Percentiles rank a stretch among this genome's conserved stretches.
Evolutionary conservation across 2,888 invertebrate genomes (phyloP).

Genomic region (Meliscaeva auricollis): DNA sequence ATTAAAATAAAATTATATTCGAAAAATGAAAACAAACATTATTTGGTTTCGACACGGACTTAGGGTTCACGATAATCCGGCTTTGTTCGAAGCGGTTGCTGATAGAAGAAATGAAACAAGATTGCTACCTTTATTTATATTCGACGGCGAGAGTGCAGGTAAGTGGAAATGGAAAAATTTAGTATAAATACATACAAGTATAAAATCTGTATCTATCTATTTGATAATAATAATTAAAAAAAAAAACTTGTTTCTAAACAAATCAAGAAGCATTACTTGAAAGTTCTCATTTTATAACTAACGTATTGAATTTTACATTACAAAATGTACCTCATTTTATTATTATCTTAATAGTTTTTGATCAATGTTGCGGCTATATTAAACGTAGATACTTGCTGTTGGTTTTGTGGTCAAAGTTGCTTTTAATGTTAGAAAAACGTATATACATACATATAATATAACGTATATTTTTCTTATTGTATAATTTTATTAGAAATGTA

Average conservation of each 20-base stretch:
- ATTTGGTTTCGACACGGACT: slow-evolving; percentile 90
- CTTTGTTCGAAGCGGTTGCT: slow-evolving; percentile 86
- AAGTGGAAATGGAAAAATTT: slow-evolving; percentile 69
- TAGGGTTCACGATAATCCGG: slow-evolving; percentile 89
- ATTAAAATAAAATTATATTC: not conserved
- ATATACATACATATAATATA: no score
- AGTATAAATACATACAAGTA: not conserved
- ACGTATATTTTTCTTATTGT: no score
- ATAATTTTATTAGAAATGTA: no score
- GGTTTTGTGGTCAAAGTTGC: no score
- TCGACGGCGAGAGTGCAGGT: slow-evolving; percentile 91
- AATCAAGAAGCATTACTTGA: not conserved
- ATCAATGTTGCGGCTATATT: no score
- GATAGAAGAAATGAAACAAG: slow-evolving; percentile 79
- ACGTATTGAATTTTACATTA: no score
- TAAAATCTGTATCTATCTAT: not conserved
- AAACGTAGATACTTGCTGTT: no score
- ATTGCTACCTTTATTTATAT: slow-evolving; percentile 89
- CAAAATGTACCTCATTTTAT: no score
- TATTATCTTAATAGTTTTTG: no score
- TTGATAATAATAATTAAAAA: no score
- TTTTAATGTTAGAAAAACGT: no score
- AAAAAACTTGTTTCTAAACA: not conserved
- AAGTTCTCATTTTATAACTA: no score
- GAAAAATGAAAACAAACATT: slow-evolving; percentile 83